Conservation (phyloP, 1,140 invertebrate species). For the Ceratina australensis region DNA sequence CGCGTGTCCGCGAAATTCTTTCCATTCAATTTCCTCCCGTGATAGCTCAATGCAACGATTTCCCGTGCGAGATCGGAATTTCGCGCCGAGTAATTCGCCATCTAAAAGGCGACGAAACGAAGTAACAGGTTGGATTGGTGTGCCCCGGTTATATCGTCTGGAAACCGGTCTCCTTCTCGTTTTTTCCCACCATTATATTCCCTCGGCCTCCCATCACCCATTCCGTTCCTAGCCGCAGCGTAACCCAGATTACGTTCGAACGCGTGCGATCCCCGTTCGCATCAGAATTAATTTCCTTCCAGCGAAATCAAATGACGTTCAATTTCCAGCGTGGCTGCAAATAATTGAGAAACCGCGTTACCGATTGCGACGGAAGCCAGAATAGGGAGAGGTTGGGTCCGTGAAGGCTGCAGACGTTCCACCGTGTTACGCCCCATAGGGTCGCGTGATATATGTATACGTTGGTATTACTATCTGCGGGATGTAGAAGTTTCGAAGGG, state of each 20-base stretch:
- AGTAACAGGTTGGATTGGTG: conserved; percentile 34
- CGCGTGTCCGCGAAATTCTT: not conserved
- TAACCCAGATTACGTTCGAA: conserved; percentile 31
- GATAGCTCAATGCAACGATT: not conserved
- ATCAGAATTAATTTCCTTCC: conserved; percentile 43
- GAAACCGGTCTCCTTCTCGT: not conserved
- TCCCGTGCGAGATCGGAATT: conserved; percentile 2
- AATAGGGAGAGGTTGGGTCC: no score
- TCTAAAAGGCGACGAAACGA: conserved; percentile 4
- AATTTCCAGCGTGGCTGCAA: conserved; percentile 44
- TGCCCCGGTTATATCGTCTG: not conserved
- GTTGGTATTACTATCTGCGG: not conserved
- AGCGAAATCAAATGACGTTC: conserved; percentile 43
- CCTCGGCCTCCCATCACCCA: not conserved
- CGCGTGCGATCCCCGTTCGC: conserved; percentile 15
- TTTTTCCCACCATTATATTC: not conserved
- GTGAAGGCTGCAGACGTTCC: no score
- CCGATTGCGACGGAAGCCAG: conserved; percentile 41
- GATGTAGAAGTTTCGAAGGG: not conserved
- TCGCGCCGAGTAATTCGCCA: not conserved
- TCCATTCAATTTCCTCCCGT: no score
- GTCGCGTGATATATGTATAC: not conserved
- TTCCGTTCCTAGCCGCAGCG: not conserved
- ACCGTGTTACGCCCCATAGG: no score
- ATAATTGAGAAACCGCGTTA: conserved; percentile 52